phyloP scores from a whole-genome alignment of 1,140 invertebrate species.

The Eciton burchellii region DNA sequence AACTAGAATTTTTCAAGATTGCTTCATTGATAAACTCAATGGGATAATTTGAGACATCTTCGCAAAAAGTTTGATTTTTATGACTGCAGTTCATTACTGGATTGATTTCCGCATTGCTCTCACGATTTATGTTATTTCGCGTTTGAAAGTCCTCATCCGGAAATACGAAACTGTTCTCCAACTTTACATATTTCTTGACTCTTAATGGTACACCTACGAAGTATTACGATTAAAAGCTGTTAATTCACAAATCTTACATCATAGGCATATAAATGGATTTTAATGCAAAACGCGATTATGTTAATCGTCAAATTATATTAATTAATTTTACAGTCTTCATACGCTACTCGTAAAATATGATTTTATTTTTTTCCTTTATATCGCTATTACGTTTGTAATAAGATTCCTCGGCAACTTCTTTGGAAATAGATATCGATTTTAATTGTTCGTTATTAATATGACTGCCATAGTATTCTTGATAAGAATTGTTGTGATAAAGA shows the following conservation, averaged over 20 bases:
- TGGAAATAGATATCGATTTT: background rate
- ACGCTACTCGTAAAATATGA: background rate
- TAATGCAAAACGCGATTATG: background rate
- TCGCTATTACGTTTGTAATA: background rate
- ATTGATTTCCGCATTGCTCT: no score
- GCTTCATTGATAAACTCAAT: conserved; percentile 57
- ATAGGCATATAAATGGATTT: background rate
- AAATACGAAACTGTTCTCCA: background rate
- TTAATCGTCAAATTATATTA: background rate
- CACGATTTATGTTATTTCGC: background rate
- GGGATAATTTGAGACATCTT: conserved; percentile 72
- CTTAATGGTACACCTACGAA: background rate
- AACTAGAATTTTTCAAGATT: conserved; percentile 49
- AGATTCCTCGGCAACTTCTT: background rate
- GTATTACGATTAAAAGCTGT: background rate
- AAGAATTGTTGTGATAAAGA: background rate
- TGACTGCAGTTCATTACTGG: conserved; percentile 40
- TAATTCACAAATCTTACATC: background rate
- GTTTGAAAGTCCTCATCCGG: background rate
- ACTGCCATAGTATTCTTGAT: background rate
- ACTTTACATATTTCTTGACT: background rate
- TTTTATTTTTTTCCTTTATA: background rate
- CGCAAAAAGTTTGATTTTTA: conserved; percentile 67
- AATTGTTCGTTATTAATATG: background rate
- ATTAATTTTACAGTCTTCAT: background rate